A percentile compares a stretch with the other conserved stretches of the same genome.
These are phyloP conservation scores for Rafetus swinhoei DNA, from an alignment of 2,113 vertebrate genomes.

Conservation along the genomic window DNA sequence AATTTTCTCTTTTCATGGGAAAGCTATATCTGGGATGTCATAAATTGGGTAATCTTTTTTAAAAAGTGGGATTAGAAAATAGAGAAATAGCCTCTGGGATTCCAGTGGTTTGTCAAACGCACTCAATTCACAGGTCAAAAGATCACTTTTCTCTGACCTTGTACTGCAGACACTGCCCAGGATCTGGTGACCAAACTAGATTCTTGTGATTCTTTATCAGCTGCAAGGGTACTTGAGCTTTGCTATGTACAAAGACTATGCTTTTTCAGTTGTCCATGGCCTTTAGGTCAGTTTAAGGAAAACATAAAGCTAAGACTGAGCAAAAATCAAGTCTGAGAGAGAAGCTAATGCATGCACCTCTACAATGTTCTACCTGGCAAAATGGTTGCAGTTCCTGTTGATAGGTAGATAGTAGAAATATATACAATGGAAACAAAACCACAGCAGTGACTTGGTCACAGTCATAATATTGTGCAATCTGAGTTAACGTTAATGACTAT, in stretches of 20 bases:
- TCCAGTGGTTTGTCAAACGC: not conserved
- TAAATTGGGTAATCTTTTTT: not conserved
- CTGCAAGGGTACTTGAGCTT: not conserved
- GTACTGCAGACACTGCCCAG: not conserved
- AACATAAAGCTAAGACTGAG: not conserved
- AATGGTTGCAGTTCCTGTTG: not conserved
- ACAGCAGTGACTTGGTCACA: not conserved
- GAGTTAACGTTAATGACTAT: not conserved
- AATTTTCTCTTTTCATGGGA: not conserved
- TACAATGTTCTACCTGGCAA: not conserved
- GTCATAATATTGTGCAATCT: not conserved
- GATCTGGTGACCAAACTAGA: not conserved
- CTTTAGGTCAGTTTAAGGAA: not conserved
- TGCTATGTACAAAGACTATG: not conserved
- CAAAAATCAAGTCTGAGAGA: not conserved
- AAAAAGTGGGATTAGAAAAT: not conserved
- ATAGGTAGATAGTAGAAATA: not conserved
- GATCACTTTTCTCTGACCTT: not conserved
- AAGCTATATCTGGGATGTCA: not conserved
- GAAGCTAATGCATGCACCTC: not conserved
- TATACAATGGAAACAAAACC: not conserved
- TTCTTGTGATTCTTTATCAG: not conserved
- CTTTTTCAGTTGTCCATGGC: not conserved
- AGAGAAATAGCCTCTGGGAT: not conserved
- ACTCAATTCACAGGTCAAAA: not conserved